phyloP scores from a whole-genome alignment of 2,113 vertebrate species.

The Oncorhynchus kisutch region DNA sequence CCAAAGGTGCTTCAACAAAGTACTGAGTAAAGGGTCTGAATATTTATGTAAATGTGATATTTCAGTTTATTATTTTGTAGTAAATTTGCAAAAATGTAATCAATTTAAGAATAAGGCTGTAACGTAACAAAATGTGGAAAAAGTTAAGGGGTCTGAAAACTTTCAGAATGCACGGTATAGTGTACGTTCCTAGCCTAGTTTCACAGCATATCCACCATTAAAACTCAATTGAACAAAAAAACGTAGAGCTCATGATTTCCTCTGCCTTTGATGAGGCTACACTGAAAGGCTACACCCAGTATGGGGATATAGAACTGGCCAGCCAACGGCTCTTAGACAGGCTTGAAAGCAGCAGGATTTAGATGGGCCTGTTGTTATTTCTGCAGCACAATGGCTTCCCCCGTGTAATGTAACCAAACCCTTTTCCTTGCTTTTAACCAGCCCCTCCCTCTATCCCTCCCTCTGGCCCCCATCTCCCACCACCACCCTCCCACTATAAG shows the following conservation, averaged over 20 bases:
- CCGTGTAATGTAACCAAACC: conserved; percentile 63
- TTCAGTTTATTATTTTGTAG: too few relatives aligned
- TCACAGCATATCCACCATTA: conserved; percentile 10
- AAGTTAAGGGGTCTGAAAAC: too few relatives aligned
- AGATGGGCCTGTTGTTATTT: conserved; percentile 62
- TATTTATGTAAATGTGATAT: too few relatives aligned
- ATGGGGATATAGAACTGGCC: background rate
- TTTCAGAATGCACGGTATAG: too few relatives aligned
- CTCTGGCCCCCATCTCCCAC: conserved; percentile 15
- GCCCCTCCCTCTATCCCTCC: conserved; percentile 23
- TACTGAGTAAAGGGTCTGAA: too few relatives aligned
- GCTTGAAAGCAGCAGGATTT: conserved; percentile 62
- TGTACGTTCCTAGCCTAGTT: conserved; percentile 28
- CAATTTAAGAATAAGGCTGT: too few relatives aligned
- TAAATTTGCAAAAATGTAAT: too few relatives aligned
- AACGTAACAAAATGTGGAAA: too few relatives aligned
- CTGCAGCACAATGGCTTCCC: conserved; percentile 64
- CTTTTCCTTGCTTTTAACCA: conserved; percentile 60
- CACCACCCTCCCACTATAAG: conserved; percentile 17
- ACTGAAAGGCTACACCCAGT: background rate
- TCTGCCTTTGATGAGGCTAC: conserved; percentile 44
- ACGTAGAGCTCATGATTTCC: conserved; percentile 37
- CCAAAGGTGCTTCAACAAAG: too few relatives aligned
- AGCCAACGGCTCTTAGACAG: background rate
- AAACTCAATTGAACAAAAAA: conserved; percentile 43